phyloP scores from a whole-genome alignment of 2,888 invertebrate species.

The Drosophila rubida region DNA sequence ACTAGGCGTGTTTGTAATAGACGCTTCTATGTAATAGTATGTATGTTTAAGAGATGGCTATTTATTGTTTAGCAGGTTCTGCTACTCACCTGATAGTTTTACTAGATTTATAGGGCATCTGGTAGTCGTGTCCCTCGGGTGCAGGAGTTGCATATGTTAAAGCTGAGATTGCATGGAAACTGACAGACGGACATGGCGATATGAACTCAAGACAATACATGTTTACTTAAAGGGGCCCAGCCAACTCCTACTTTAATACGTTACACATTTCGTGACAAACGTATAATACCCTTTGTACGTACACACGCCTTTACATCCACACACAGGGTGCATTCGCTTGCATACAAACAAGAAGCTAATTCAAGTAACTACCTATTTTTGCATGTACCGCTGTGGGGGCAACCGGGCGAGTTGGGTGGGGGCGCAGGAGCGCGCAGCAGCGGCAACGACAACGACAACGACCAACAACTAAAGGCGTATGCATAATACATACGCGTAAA shows the following conservation, averaged over 20 bases:
- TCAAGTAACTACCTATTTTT: constrained; percentile 23
- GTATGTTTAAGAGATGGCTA: not conserved
- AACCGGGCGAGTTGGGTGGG: not conserved
- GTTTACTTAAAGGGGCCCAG: constrained; percentile 18
- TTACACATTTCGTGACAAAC: constrained; percentile 20
- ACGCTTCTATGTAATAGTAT: not conserved
- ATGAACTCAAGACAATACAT: constrained; percentile 12
- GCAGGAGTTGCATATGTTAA: not conserved
- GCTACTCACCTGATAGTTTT: not conserved
- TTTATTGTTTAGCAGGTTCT: no score
- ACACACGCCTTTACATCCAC: not conserved
- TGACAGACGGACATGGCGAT: constrained; percentile 12
- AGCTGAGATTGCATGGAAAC: constrained; percentile 5
- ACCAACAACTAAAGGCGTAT: constrained; percentile 16
- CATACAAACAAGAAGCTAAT: constrained; percentile 16
- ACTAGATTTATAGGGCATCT: not conserved
- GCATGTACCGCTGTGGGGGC: constrained; percentile 8
- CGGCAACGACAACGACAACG: not conserved
- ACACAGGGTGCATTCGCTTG: not conserved
- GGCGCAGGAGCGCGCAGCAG: not conserved
- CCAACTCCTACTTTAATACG: constrained; percentile 19
- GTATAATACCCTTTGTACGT: constrained; percentile 14
- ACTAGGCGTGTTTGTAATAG: not conserved
- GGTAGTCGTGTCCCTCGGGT: not conserved
- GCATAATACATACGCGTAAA: constrained; percentile 20